Percentiles rank a stretch among this genome's conserved stretches.
Evolutionary conservation across 2,888 invertebrate genomes (phyloP).

Genomic region (Lycophotia porphyrea): DNA sequence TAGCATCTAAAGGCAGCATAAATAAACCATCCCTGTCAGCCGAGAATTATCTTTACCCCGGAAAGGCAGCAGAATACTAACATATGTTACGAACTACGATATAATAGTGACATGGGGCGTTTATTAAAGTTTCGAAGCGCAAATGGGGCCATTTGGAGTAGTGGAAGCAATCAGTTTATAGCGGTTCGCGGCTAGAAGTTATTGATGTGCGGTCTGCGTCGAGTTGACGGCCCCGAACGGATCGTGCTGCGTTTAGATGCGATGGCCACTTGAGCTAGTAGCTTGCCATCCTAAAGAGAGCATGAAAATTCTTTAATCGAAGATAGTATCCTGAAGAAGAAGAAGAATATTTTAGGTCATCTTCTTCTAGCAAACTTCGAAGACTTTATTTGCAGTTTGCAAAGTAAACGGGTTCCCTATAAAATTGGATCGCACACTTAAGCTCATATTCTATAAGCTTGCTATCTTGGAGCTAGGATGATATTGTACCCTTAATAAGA

Average conservation of each 20-base stretch:
- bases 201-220: slow-evolving; percentile 81
- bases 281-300: slow-evolving; percentile 18
- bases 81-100: slow-evolving; percentile 52
- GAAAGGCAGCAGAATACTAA: slow-evolving; percentile 55
- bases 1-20: slow-evolving; percentile 32
- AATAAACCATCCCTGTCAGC: slow-evolving; percentile 27
- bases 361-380: slow-evolving; percentile 1
- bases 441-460: slow-evolving; percentile 8
- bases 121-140: slow-evolving; percentile 67
- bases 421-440: slow-evolving; percentile 27
- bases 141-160: slow-evolving; percentile 73
- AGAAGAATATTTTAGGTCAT: slow-evolving; percentile 5
- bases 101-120: slow-evolving; percentile 58
- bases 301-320: not conserved
- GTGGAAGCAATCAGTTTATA: slow-evolving; percentile 85
- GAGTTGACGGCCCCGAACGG: slow-evolving; percentile 73
- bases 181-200: slow-evolving; percentile 78
- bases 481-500: slow-evolving; percentile 25
- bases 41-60: slow-evolving; percentile 43
- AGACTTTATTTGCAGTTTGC: slow-evolving; percentile 27
- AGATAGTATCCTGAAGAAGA: not conserved
- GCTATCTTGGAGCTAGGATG: slow-evolving; percentile 14
- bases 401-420: slow-evolving; percentile 11
- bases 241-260: slow-evolving; percentile 70
- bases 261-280: slow-evolving; percentile 45